Evolutionary conservation across 2,113 vertebrate genomes (phyloP), one percentile per base, ranked within the genome.

Genomic region (Rattus rattus): DNA sequence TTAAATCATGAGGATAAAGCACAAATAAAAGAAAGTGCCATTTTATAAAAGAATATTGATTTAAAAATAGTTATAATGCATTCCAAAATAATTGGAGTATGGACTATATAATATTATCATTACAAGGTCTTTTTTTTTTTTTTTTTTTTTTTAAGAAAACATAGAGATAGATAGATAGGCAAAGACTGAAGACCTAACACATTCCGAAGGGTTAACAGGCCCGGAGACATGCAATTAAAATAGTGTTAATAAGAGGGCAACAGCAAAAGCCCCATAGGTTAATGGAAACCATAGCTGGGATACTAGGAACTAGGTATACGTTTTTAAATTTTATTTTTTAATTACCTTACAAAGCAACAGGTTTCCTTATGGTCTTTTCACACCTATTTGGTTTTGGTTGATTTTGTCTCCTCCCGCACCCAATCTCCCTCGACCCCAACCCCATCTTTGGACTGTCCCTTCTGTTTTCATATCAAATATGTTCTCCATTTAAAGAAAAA

Each of bases 121-220:
- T 33, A 33, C 47, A 47, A 26, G 26, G 17, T 33, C 5, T 30
- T 65, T 43, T 17, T 79, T 65, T 88, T 54, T 54, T 30, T 65
- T 43, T 17, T 79, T 65, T 88, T 54, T 54, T 54, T 88, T 72
- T 69, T 22, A 61, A 75, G 39, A 33, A 36, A 36, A 54, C 3
- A 14, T 33, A 43, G 43, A 43, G 43, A 81, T 17, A 88, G 30
- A 28, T 19, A 52, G 72, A 28, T 61, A 75, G 59, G 22, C 39
- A 90, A 88, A 92, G 47, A 81, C 54, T 72, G 65, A 89, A 95
- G 94, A 76, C 16, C 69, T 77, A 79, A 79, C 39, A 93, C 43
- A 47, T 87, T 72, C 49, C 39, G 22, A 30, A 85, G 87, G 59
- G 72, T 86, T 93, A 87, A 88, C 47, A 52, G 91, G n/a, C 39